Evolutionary conservation across 2,797 vertebrate species (phyloP).

Genomic region (Enteromius viviparus): DNA sequence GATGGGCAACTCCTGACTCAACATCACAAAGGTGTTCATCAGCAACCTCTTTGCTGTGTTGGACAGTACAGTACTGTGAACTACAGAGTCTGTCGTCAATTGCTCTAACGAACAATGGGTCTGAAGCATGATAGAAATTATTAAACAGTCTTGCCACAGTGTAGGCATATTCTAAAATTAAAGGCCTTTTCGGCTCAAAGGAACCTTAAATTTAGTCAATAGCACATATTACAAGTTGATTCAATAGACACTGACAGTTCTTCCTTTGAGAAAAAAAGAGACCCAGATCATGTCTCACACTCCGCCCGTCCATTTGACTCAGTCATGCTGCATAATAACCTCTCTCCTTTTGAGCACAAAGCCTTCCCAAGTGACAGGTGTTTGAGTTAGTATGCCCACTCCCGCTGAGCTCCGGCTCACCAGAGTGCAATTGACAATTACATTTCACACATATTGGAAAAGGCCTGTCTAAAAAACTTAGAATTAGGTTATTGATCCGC

Average conservation of each 20-base stretch:
- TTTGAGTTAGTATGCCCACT: constrained; percentile 42
- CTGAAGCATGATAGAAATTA: not conserved
- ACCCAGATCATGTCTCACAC: constrained; percentile 19
- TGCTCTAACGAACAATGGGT: not conserved
- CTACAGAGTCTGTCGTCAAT: not conserved
- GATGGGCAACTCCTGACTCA: constrained; percentile 46
- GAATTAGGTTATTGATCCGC: constrained; percentile 64
- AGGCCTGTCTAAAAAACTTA: constrained; percentile 55
- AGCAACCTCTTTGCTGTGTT: constrained; percentile 37
- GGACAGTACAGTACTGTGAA: constrained; percentile 23
- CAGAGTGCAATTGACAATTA: constrained; percentile 57
- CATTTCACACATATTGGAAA: constrained; percentile 54
- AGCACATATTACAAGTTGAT: constrained; percentile 38
- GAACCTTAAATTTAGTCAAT: constrained; percentile 23
- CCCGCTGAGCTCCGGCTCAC: constrained; percentile 47
- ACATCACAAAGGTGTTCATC: constrained; percentile 47
- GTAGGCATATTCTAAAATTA: constrained; percentile 14
- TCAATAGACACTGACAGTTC: constrained; percentile 43
- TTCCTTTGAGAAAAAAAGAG: constrained; percentile 36
- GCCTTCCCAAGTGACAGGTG: constrained; percentile 32
- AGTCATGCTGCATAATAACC: constrained; percentile 31
- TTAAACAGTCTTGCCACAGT: not conserved
- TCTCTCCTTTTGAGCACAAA: constrained; percentile 25
- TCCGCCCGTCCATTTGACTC: constrained; percentile 35
- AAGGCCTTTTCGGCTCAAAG: not conserved